phyloP scores from a whole-genome alignment of 1,140 invertebrate genomes.

The Scaptomyza montana region DNA sequence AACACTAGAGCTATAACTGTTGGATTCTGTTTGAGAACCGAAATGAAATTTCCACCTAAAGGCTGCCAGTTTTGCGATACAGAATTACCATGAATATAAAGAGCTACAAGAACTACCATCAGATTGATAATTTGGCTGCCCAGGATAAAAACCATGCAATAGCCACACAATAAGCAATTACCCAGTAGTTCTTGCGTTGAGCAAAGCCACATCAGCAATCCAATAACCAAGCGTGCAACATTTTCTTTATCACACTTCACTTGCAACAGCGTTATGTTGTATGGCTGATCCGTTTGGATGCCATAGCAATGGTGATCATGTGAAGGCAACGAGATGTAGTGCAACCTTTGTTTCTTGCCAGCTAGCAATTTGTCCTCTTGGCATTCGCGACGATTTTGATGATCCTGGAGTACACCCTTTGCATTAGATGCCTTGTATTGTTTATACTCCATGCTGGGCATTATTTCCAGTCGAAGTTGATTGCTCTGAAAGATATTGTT shows the following conservation, averaged over 20 bases:
- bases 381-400: not conserved
- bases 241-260: conserved; percentile 5
- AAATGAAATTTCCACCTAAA: conserved; percentile 1
- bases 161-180: not conserved
- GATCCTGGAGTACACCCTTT: not conserved
- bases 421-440: conserved; percentile 36
- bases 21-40: conserved; percentile 2
- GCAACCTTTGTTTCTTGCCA: not conserved
- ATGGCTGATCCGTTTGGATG: conserved; percentile 38
- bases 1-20: not conserved
- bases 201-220: conserved; percentile 5
- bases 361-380: conserved; percentile 29
- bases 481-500: conserved; percentile 38
- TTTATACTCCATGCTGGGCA: conserved; percentile 4
- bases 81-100: not conserved
- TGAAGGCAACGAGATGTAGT: conserved; percentile 12
- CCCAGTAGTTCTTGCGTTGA: not conserved
- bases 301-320: conserved; percentile 37
- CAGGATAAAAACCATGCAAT: not conserved
- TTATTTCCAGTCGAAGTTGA: conserved; percentile 1
- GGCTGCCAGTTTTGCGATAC: not conserved
- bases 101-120: not conserved
- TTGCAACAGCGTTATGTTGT: conserved; percentile 26
- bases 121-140: conserved; percentile 7
- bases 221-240: conserved; percentile 1